Evolutionary conservation across 2,113 vertebrate genomes (phyloP).

Genomic region (Ranitomeya imitator): DNA sequence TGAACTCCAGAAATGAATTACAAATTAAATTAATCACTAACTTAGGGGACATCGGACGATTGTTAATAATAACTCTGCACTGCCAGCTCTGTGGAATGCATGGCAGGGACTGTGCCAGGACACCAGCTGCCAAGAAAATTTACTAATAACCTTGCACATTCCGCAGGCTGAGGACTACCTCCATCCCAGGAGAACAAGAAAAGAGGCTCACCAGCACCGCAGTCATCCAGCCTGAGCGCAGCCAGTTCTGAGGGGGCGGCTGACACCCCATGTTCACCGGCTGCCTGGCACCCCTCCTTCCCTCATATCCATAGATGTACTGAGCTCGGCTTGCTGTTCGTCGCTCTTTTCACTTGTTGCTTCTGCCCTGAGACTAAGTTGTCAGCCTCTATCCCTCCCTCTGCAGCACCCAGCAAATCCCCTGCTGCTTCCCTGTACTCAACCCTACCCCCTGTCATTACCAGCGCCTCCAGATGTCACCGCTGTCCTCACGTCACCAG

Average conservation of each 20-base stretch:
- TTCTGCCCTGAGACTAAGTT: not conserved
- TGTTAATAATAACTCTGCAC: not conserved
- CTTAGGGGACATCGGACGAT: too few species aligned
- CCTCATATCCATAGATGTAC: not conserved
- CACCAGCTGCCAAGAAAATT: not conserved
- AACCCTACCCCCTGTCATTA: not conserved
- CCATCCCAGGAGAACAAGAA: not conserved
- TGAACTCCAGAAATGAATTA: too few species aligned
- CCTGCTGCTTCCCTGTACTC: not conserved
- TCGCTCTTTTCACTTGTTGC: not conserved
- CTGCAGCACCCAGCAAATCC: not conserved
- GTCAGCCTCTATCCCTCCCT: not conserved
- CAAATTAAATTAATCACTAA: too few species aligned
- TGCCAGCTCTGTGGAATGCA: not conserved
- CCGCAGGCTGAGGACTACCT: not conserved
- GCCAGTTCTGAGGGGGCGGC: not conserved
- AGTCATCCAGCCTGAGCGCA: conserved; percentile 16
- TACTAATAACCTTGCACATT: not conserved
- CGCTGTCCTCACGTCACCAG: not conserved
- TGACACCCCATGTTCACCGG: conserved; percentile 17
- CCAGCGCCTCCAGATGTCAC: not conserved
- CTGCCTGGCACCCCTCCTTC: not conserved
- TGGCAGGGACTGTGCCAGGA: not conserved
- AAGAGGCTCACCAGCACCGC: conserved; percentile 42
- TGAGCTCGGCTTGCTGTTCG: not conserved